These are phyloP conservation scores for Archegozetes longisetosus DNA, from an alignment of 1,140 invertebrate genomes.

Conservation along the genomic window DNA sequence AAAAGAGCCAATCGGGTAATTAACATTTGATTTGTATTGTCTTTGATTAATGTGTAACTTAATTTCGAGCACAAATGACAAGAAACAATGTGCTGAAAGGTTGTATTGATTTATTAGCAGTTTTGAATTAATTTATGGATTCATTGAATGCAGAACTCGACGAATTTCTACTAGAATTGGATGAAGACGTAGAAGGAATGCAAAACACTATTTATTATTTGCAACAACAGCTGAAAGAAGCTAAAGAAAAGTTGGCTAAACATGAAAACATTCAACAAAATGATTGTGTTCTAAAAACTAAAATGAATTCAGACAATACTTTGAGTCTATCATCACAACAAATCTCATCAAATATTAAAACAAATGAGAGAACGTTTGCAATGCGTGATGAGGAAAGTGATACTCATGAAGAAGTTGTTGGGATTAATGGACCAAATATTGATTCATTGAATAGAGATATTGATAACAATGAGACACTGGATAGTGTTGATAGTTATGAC, in stretches of 20 bases:
- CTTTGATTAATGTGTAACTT: background rate
- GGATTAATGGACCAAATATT: no score
- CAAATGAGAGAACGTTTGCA: no score
- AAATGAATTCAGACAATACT: no score
- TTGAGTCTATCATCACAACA: no score
- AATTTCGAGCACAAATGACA: background rate
- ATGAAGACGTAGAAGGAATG: conserved; percentile 96
- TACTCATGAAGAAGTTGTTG: no score
- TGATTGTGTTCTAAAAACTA: background rate
- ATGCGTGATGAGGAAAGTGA: no score
- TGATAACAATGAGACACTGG: no score
- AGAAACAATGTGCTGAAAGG: conserved; percentile 5
- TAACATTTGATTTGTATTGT: no score
- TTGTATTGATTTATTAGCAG: conserved; percentile 1
- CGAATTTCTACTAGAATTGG: conserved; percentile 83
- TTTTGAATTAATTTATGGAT: conserved; percentile 25
- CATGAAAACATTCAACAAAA: background rate
- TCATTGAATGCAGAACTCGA: conserved; percentile 63
- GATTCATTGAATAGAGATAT: no score
- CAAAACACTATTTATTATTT: conserved; percentile 88
- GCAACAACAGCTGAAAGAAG: conserved; percentile 70
- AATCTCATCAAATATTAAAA: no score
- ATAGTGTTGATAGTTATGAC: no score
- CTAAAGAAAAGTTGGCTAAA: conserved; percentile 18
- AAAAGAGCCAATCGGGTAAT: conserved; percentile 87